Evolutionary conservation across 2,113 vertebrate genomes (phyloP), one percentile per base, ranked within the genome.

Genomic region (Cyphomyrus plagiostoma): DNA sequence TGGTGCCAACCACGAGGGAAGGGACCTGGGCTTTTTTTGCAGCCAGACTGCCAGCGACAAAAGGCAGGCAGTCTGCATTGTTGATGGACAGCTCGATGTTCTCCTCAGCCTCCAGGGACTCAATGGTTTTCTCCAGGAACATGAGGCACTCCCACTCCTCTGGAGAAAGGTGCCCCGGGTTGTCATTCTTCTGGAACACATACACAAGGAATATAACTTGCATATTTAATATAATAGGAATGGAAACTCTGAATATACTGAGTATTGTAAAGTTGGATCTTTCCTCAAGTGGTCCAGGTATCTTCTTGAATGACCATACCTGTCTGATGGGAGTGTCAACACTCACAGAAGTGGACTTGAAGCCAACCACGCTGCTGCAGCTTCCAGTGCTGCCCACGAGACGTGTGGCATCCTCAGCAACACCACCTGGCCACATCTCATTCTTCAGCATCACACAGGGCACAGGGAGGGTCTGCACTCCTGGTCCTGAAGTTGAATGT

Each of bases 51-150:
- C 93, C 92, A 17, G 77, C 82, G 6, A 35, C 30, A 3, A 93
- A 90, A 21, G 87, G 53, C 26, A 92, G 90, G 26, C 92, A 92
- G 80, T 95, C 93, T 11, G 90, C 91, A 85, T 97, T 95, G 0
- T 97, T 95, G 0, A 95, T 95, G 39, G 97, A 97, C 89, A 97
- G 91, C 50, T 96, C 95, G 0, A 96, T 97, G 90, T 98, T 97
- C 3, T 95, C 96, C 86, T 98, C 97, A 0, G 94, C 93, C 21
- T 98, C 98, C 93, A 99, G 89, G 0, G 97, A 97, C 91, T 98
- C 96, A 4, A 99, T 97, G 0, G 98, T 98, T 92, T 98, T 97
- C 92, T 99, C 98, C 90, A 99, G 93, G 94, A 99, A 98, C 94
- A 97, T 96, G 92, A 99, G 93, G 35, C 98, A 98, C 84, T 97